These are phyloP conservation scores for Eristalinus aeneus DNA, from an alignment of 2,888 invertebrate species.

Conservation along the genomic window DNA sequence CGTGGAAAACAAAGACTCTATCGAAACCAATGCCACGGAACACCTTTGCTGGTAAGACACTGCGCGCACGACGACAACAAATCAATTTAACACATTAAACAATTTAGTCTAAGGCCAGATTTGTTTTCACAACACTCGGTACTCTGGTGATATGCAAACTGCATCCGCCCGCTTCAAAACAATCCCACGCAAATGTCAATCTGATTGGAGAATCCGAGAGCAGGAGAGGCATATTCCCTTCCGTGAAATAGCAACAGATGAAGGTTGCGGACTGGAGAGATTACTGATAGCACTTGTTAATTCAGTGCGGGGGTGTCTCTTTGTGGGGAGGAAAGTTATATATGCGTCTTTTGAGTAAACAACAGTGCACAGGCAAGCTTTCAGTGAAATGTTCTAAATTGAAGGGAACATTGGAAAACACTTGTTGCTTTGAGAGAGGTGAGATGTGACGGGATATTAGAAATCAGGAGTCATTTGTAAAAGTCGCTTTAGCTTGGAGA, in stretches of 20 bases:
- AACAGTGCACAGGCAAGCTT: too few relatives aligned
- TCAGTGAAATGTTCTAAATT: too few relatives aligned
- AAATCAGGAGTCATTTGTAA: too few relatives aligned
- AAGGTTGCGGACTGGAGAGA: too few relatives aligned
- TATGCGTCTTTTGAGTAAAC: too few relatives aligned
- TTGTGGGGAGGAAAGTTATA: too few relatives aligned
- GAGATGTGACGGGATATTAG: too few relatives aligned
- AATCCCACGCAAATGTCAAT: conserved; percentile 15
- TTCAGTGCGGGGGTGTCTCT: too few relatives aligned
- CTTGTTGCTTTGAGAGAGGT: too few relatives aligned
- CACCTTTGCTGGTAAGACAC: not conserved
- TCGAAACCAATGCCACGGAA: not conserved
- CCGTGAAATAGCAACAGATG: not conserved
- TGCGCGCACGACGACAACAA: not conserved
- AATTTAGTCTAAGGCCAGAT: not conserved
- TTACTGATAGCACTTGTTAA: too few relatives aligned
- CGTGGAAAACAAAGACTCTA: not conserved
- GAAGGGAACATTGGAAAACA: too few relatives aligned
- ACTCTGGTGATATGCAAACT: not conserved
- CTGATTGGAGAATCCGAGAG: conserved; percentile 11
- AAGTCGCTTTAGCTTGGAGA: too few relatives aligned
- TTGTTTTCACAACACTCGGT: not conserved
- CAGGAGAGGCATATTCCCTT: not conserved
- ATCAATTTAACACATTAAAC: not conserved
- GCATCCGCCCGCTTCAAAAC: conserved; percentile 41